Percentiles rank a stretch among this genome's conserved stretches.
phyloP scores from a whole-genome alignment of 2,113 vertebrate species.

The Strix uralensis region DNA sequence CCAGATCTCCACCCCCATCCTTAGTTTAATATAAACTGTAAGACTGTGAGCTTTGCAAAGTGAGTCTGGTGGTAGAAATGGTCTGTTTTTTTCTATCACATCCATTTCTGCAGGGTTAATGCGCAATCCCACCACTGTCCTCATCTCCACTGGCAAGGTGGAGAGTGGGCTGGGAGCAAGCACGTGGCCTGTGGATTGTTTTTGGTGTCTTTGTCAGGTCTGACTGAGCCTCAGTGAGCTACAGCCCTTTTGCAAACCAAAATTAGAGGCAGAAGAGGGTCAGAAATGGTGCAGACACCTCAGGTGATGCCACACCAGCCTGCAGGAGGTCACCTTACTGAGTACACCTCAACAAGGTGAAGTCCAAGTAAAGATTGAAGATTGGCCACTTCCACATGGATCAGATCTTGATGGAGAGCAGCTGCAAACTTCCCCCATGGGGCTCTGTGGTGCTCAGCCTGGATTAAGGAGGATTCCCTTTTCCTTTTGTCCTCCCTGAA shows the following conservation, averaged over 20 bases:
- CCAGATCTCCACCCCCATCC: background rate
- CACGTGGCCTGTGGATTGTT: fast-evolving
- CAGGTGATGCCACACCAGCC: fast-evolving
- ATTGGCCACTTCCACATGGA: background rate
- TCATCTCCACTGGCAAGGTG: background rate
- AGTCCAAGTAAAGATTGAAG: background rate
- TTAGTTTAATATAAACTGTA: background rate
- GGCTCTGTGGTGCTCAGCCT: background rate
- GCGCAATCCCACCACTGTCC: background rate
- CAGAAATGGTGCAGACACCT: background rate
- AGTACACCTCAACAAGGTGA: fast-evolving
- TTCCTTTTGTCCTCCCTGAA: background rate
- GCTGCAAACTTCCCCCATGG: background rate
- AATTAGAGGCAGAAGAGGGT: background rate
- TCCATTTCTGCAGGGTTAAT: background rate
- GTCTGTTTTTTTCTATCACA: background rate
- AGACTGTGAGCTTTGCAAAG: background rate
- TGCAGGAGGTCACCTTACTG: background rate
- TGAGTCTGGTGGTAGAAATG: background rate
- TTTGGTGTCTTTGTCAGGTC: background rate
- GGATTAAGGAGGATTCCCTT: background rate
- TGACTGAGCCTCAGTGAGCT: background rate
- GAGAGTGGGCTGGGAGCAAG: background rate
- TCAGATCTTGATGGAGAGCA: background rate
- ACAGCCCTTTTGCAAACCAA: background rate